Conservation (phyloP, 1,140 invertebrate species). For the Steinernema khuongi region DNA sequence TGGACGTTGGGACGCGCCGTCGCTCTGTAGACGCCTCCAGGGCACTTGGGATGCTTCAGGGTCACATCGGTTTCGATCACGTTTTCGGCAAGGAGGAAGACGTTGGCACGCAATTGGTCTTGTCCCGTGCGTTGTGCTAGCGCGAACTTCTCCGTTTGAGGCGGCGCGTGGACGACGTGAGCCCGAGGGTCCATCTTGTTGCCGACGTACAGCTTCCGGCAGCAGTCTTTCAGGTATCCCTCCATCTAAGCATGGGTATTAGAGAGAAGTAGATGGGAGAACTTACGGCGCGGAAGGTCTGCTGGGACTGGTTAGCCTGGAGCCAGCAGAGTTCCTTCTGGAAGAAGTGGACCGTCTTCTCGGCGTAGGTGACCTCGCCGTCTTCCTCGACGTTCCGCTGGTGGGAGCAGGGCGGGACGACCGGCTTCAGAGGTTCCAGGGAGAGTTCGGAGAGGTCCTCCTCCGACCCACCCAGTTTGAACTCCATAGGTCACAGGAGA, state of each 20-base stretch:
- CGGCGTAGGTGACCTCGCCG: not conserved
- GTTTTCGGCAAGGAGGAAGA: constrained; percentile 31
- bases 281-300: not conserved
- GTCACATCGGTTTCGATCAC: constrained; percentile 37
- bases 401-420: not conserved
- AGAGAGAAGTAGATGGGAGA: not conserved
- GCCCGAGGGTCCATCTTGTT: not conserved
- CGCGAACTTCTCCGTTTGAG: not conserved
- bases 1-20: constrained; percentile 39
- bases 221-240: not conserved
- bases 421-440: not conserved
- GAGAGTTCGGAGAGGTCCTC: constrained; percentile 7
- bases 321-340: not conserved
- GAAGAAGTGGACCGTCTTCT: not conserved
- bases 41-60: constrained; percentile 35
- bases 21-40: constrained; percentile 30
- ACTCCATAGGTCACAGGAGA: no score
- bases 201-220: not conserved
- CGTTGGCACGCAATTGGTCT: not conserved
- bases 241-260: not conserved
- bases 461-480: not conserved
- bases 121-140: not conserved
- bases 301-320: not conserved
- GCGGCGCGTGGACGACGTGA: not conserved
- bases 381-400: not conserved